A percentile compares a stretch with the other conserved stretches of the same genome.
Conservation (phyloP, 2,113 vertebrate genomes). For the Cygnus atratus region DNA sequence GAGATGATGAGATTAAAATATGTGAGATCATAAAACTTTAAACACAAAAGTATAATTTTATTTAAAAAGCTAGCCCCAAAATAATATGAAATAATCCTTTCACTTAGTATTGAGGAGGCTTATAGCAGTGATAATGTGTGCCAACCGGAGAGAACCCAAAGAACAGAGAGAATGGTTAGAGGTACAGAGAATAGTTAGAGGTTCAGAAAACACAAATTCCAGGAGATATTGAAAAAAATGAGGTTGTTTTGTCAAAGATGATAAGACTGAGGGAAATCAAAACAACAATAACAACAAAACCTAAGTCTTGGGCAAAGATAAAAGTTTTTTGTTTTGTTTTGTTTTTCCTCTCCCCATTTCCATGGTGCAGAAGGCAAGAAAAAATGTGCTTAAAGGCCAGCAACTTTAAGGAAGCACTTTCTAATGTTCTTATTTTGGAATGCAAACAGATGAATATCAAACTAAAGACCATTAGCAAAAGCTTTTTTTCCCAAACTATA, state of each 20-base stretch:
- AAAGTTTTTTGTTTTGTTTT: neutral
- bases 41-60: neutral
- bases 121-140: neutral
- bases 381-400: neutral
- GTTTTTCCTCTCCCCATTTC: rapidly evolving
- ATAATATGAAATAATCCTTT: neutral
- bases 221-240: neutral
- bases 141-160: neutral
- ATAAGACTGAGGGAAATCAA: neutral
- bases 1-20: neutral
- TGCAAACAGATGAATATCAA: neutral
- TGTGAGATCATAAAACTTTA: neutral
- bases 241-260: neutral
- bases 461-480: neutral
- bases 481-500: neutral
- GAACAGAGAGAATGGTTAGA: neutral
- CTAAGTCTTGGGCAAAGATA: neutral
- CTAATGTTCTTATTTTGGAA: neutral
- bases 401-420: neutral
- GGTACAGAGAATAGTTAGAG: neutral
- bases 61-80: neutral
- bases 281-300: neutral
- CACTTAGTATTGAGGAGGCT: neutral
- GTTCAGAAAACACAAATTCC: neutral
- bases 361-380: neutral